Conservation (phyloP, 2,888 invertebrate genomes). For the Eretmocerus hayati region DNA sequence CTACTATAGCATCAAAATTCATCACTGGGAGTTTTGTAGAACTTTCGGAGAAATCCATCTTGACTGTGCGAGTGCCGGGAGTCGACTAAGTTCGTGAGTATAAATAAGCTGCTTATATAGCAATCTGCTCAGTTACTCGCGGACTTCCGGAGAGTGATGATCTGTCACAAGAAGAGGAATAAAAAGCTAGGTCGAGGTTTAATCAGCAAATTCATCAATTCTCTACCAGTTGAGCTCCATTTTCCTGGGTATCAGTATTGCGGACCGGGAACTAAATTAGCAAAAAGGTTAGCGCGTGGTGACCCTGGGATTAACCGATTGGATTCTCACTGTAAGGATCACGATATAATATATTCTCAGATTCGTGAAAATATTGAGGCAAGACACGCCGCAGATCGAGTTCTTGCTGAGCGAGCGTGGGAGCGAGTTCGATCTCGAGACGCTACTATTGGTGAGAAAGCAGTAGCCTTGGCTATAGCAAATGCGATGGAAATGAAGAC, state of each 20-base stretch:
- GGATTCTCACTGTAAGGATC: constrained; percentile 11
- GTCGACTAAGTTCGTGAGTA: neutral
- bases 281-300: constrained; percentile 28
- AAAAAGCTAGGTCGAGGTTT: neutral
- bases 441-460: constrained; percentile 32
- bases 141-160: neutral
- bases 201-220: constrained; percentile 15
- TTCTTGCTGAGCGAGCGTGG: constrained; percentile 34
- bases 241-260: constrained; percentile 31
- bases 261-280: constrained; percentile 31
- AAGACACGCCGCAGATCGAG: constrained; percentile 37
- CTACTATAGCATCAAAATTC: neutral
- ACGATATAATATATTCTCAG: constrained; percentile 25
- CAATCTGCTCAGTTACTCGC: neutral
- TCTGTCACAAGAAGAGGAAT: too few species aligned
- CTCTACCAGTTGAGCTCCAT: constrained; percentile 24
- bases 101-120: constrained; percentile 2
- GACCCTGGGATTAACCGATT: constrained; percentile 30
- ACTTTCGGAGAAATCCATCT: neutral
- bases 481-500: constrained; percentile 35
- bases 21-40: neutral
- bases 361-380: constrained; percentile 18
- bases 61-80: neutral
- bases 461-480: constrained; percentile 32
- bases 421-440: constrained; percentile 30